Conservation (phyloP, 2,888 invertebrate genomes). For the Nymphalis urticae region DNA sequence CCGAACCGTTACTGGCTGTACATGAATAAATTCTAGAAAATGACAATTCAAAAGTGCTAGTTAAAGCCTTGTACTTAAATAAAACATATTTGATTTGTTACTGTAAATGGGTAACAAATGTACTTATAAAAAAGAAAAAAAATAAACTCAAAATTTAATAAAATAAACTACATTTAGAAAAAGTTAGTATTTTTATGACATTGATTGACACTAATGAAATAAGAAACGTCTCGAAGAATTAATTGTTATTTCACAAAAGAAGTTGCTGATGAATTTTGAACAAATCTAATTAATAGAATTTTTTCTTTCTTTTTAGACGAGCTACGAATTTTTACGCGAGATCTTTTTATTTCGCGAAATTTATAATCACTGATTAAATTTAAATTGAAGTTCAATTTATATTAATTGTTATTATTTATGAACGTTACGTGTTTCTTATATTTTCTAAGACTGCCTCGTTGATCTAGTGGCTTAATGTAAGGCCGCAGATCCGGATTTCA, state of each 20-base stretch:
- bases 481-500: too few relatives aligned
- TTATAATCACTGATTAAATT: not conserved
- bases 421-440: not conserved
- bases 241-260: constrained; percentile 14
- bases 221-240: constrained; percentile 5
- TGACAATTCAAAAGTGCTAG: too few relatives aligned
- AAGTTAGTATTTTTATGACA: not conserved
- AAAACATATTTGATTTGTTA: too few relatives aligned
- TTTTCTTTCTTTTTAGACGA: constrained; percentile 13
- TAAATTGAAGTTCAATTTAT: constrained; percentile 1
- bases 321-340: constrained; percentile 13
- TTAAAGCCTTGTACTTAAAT: too few relatives aligned
- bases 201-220: constrained; percentile 13
- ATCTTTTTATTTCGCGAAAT: not conserved
- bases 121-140: too few relatives aligned
- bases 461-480: too few relatives aligned
- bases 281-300: constrained; percentile 20
- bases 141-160: too few relatives aligned
- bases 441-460: too few relatives aligned
- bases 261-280: constrained; percentile 24
- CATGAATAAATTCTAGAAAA: too few relatives aligned
- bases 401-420: not conserved
- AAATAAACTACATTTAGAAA: not conserved
- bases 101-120: too few relatives aligned
- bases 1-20: too few relatives aligned